Evolutionary conservation across 1,140 invertebrate species (phyloP).

Genomic region (Galleria mellonella): DNA sequence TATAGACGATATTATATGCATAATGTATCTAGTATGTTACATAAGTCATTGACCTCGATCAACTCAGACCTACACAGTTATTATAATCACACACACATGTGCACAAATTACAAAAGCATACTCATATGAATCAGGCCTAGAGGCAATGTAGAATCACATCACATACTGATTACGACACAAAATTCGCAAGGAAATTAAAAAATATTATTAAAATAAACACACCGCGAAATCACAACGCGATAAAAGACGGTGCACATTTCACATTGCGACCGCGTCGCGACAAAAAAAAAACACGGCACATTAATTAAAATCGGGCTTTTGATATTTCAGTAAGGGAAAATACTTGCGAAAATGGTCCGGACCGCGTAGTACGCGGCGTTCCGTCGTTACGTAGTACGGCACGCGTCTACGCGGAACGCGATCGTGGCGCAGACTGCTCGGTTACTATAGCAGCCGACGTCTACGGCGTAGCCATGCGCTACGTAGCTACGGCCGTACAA

Average conservation of each 20-base stretch:
- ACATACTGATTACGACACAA: slow-evolving; percentile 2
- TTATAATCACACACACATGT: too few species aligned
- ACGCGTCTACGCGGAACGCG: slow-evolving; percentile 43
- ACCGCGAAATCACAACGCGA: slow-evolving; percentile 2
- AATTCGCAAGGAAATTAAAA: slow-evolving; percentile 2
- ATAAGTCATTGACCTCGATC: too few species aligned
- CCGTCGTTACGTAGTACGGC: slow-evolving; percentile 30
- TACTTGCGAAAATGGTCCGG: slow-evolving; percentile 16
- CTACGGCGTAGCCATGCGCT: slow-evolving; percentile 27
- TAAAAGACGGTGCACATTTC: slow-evolving; percentile 1
- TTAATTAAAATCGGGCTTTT: slow-evolving; percentile 40
- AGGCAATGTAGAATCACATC: neutral
- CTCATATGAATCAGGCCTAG: too few species aligned
- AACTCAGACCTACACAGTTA: too few species aligned
- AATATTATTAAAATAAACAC: neutral
- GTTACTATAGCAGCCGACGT: slow-evolving; percentile 62
- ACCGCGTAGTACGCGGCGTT: slow-evolving; percentile 6
- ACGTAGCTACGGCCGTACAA: slow-evolving; percentile 13
- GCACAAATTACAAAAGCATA: too few species aligned
- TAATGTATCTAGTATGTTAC: too few species aligned
- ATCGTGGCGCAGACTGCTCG: slow-evolving; percentile 33
- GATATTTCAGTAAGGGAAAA: slow-evolving; percentile 12
- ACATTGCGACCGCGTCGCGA: too few species aligned
- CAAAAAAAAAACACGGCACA: slow-evolving; percentile 22
- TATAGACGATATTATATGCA: too few species aligned